A percentile compares a stretch with the other conserved stretches of the same genome.
phyloP scores from a whole-genome alignment of 2,113 vertebrate genomes.

The Triplophysa siluroides region DNA sequence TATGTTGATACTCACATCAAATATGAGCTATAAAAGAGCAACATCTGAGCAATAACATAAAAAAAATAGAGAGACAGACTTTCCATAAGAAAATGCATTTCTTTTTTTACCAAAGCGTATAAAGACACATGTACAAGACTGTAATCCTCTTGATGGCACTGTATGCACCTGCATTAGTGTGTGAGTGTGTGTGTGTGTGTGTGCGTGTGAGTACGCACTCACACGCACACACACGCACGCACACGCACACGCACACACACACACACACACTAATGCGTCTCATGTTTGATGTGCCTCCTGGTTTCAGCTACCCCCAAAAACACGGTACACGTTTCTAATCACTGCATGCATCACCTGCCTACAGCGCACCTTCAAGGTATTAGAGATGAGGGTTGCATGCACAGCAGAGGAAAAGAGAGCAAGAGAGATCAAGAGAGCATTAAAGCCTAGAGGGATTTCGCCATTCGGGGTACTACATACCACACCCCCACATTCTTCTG shows the following conservation, averaged over 20 bases:
- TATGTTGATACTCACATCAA: too few relatives aligned
- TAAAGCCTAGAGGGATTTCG: constrained; percentile 57
- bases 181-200: not conserved
- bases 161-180: constrained; percentile 25
- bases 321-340: constrained; percentile 8
- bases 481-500: constrained; percentile 12
- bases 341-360: not conserved
- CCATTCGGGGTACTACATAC: constrained; percentile 65
- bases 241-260: too few relatives aligned
- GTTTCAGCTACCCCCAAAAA: constrained; percentile 18
- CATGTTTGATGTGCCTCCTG: constrained; percentile 24
- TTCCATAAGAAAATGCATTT: not conserved
- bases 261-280: too few relatives aligned
- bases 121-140: not conserved
- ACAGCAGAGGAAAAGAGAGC: not conserved
- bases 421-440: constrained; percentile 2
- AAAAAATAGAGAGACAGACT: too few relatives aligned
- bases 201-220: too few relatives aligned
- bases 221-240: too few relatives aligned
- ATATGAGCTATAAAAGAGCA: too few relatives aligned
- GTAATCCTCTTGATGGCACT: constrained; percentile 22
- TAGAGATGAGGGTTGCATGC: constrained; percentile 46
- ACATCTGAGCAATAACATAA: too few relatives aligned
- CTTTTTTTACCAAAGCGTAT: constrained; percentile 13
- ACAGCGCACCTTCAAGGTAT: constrained; percentile 38